Percentiles rank a stretch among this genome's conserved stretches.
These are phyloP conservation scores for Sebastes minor DNA, from an alignment of 2,797 vertebrate genomes.

Conservation along the genomic window DNA sequence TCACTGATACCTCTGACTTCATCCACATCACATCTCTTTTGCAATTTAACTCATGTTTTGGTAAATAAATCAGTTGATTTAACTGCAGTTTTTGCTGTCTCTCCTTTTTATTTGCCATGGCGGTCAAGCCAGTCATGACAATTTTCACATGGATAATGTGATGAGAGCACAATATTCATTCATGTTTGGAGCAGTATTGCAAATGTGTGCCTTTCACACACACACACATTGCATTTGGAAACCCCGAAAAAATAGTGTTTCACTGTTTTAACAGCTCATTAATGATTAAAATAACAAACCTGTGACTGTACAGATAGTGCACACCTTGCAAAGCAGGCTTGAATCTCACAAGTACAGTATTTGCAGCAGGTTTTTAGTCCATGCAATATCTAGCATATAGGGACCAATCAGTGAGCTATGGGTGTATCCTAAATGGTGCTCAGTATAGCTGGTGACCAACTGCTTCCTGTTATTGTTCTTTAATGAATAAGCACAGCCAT, in stretches of 20 bases:
- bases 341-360: neutral
- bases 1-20: neutral
- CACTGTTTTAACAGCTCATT: slow-evolving; percentile 3
- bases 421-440: neutral
- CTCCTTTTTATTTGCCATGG: neutral
- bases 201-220: neutral
- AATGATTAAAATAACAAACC: slow-evolving; percentile 17
- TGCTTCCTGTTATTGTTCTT: neutral
- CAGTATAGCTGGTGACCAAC: neutral
- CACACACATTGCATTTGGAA: neutral
- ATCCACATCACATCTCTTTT: too few species aligned
- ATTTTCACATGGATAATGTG: neutral
- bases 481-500: neutral
- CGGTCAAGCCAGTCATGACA: neutral
- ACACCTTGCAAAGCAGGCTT: neutral
- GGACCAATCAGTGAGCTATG: neutral
- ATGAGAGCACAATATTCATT: slow-evolving; percentile 9
- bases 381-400: neutral
- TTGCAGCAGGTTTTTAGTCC: neutral
- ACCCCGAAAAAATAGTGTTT: neutral
- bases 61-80: neutral
- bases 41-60: neutral
- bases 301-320: neutral
- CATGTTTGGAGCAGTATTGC: neutral
- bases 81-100: neutral